Conservation (phyloP, 2,888 invertebrate genomes). For the Agriopis leucophaearia region DNA sequence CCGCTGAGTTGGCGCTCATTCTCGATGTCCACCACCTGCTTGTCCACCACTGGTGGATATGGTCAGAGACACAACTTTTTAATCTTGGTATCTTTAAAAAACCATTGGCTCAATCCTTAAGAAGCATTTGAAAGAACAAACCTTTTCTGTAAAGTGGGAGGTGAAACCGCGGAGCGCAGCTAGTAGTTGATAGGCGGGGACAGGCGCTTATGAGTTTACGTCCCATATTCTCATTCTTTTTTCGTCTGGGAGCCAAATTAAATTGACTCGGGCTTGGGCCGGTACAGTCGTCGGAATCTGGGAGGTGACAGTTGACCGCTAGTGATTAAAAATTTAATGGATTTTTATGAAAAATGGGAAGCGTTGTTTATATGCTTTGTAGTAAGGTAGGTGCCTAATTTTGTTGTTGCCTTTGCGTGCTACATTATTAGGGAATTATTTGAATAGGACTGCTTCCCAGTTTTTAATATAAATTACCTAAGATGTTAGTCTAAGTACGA, state of each 20-base stretch:
- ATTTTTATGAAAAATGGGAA: slow-evolving; percentile 43
- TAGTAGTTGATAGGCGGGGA: slow-evolving; percentile 70
- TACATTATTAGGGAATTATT: not conserved
- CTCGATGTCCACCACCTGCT: no score
- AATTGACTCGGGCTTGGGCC: slow-evolving; percentile 68
- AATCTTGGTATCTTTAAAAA: no score
- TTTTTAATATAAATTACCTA: not conserved
- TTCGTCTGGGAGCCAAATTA: slow-evolving; percentile 79
- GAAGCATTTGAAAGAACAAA: no score
- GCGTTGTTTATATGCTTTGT: slow-evolving; percentile 24
- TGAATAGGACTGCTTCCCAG: not conserved
- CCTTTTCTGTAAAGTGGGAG: no score
- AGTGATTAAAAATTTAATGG: slow-evolving; percentile 44
- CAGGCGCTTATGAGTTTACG: slow-evolving; percentile 71
- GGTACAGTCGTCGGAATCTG: slow-evolving; percentile 49
- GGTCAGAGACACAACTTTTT: no score
- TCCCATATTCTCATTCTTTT: slow-evolving; percentile 58
- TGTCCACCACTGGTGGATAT: no score
- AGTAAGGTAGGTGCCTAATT: not conserved
- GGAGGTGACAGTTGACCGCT: slow-evolving; percentile 55
- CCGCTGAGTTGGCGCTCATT: no score
- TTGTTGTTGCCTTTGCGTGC: slow-evolving; percentile 1
- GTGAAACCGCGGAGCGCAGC: not conserved
- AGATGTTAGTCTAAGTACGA: no score
- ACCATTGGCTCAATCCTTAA: no score